Base-by-base conservation (phyloP, 2,888 invertebrate species). In the Temnothorax unifasciatus region DNA sequence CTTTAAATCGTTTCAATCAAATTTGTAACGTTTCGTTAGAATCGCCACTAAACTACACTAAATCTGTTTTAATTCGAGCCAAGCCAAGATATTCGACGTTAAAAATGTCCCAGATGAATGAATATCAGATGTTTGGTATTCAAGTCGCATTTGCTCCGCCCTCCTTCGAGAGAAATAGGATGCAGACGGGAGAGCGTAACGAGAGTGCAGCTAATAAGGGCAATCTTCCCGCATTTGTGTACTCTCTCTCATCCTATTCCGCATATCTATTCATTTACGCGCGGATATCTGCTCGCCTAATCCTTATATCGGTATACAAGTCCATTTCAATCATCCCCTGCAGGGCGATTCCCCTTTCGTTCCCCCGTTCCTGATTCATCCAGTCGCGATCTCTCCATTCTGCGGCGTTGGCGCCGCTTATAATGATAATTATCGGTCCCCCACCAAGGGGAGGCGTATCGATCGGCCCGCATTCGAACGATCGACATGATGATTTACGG, bases 341-440 rank as follows among this genome's bases (percentile, higher is more conserved):
- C 21, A 71, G 29, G 2, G 38, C 21, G 77, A 83, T 83, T 90
- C 86, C 75, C 84, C 79, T 73, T 79, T 77, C 74, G 59, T 54
- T 44, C 9, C 25, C 8, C 21, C 41, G 11, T 47, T 47, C 18
- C 11, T 15, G 29, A 47, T 59, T 64, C 68, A 73, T 0, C 83
- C 84, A 87, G 86, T 83, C 89, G 57, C 34, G 76, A 85, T 90
- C 88, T 90, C 85, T 86, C 29, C 86, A 82, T 88, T 71, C 75
- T 83, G 18, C 61, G 87, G 87, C 91, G 88, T 92, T 93, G 93
- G 91, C 92, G 93, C 93, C 93, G 91, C 91, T 90, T 89, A 73
- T 90, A 91, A 93, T 90, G 90, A 93, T 92, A 91, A 93, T 93
- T 93, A 92, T 92, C 92, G 89, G 90, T 91, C 90, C 86, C 84